These are phyloP conservation scores for Theropithecus gelada DNA, from an alignment of 2,113 vertebrate genomes.

Conservation along the genomic window DNA sequence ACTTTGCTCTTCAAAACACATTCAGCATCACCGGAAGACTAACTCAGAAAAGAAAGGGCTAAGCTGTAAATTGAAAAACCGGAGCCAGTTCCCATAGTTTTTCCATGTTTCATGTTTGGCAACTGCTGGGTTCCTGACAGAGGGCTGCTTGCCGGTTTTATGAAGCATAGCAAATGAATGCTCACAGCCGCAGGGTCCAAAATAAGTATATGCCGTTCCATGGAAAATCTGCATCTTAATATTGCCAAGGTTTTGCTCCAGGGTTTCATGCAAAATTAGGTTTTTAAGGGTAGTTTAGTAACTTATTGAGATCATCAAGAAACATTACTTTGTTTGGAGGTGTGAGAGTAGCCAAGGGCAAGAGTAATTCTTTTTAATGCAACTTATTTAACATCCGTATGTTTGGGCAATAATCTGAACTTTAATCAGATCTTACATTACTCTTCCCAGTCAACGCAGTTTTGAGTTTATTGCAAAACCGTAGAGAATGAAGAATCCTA, in stretches of 20 bases:
- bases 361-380: slow-evolving; percentile 85
- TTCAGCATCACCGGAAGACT: slow-evolving; percentile 19
- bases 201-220: slow-evolving; percentile 84
- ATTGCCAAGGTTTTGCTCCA: slow-evolving; percentile 85
- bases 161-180: slow-evolving; percentile 89
- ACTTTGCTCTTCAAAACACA: neutral
- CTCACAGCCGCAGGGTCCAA: slow-evolving; percentile 82
- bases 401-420: slow-evolving; percentile 82
- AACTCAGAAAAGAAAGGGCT: neutral
- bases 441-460: slow-evolving; percentile 71
- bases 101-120: slow-evolving; percentile 63
- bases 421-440: slow-evolving; percentile 85
- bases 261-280: slow-evolving; percentile 89
- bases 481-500: slow-evolving; percentile 65
- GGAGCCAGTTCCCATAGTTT: slow-evolving; percentile 68
- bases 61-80: slow-evolving; percentile 59
- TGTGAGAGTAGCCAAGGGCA: slow-evolving; percentile 86
- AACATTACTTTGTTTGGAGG: slow-evolving; percentile 87
- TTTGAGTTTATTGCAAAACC: slow-evolving; percentile 72
- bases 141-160: slow-evolving; percentile 86
- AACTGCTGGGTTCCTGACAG: slow-evolving; percentile 82
- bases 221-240: slow-evolving; percentile 86
- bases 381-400: slow-evolving; percentile 83
- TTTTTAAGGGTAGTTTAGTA: slow-evolving; percentile 90
- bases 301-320: slow-evolving; percentile 90